Conservation (phyloP, 1,140 invertebrate species). For the Propsilocerus akamusi region DNA sequence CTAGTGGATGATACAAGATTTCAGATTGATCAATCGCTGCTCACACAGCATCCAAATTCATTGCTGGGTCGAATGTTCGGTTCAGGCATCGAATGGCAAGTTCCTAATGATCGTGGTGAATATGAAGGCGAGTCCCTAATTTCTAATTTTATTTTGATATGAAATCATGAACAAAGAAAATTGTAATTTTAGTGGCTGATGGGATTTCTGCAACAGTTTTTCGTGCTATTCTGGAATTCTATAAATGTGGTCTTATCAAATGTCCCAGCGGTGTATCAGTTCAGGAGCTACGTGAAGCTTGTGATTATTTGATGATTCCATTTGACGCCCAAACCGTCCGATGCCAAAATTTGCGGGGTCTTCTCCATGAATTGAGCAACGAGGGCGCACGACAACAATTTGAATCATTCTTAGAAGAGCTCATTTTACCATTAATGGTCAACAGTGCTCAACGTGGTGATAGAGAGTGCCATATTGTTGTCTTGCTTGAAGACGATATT, state of each 20-base stretch:
- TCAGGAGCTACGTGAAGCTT: conserved; percentile 91
- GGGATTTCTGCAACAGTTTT: conserved; percentile 93
- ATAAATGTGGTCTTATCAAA: conserved; percentile 71
- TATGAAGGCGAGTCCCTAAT: no score
- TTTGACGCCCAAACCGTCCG: conserved; percentile 93
- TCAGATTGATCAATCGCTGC: conserved; percentile 60
- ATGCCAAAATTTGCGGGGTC: conserved; percentile 82
- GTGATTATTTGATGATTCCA: conserved; percentile 94
- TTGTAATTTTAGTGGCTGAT: no score
- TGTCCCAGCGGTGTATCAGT: conserved; percentile 71
- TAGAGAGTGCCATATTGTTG: conserved; percentile 83
- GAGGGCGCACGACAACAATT: conserved; percentile 96
- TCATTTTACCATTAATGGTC: conserved; percentile 93
- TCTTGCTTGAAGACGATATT: conserved; percentile 85
- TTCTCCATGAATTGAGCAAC: conserved; percentile 95
- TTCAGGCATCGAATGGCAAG: conserved; percentile 79
- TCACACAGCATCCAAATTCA: conserved; percentile 51
- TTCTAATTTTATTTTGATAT: no score
- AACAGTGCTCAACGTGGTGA: conserved; percentile 80
- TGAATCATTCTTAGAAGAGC: conserved; percentile 85
- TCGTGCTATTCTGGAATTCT: conserved; percentile 89
- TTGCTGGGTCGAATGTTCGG: conserved; percentile 94
- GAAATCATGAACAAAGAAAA: no score
- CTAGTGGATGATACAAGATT: conserved; percentile 89
- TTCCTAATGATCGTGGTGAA: conserved; percentile 89